Base-by-base conservation (phyloP, 2,797 vertebrate species). In the Coracias cyanogaster region DNA sequence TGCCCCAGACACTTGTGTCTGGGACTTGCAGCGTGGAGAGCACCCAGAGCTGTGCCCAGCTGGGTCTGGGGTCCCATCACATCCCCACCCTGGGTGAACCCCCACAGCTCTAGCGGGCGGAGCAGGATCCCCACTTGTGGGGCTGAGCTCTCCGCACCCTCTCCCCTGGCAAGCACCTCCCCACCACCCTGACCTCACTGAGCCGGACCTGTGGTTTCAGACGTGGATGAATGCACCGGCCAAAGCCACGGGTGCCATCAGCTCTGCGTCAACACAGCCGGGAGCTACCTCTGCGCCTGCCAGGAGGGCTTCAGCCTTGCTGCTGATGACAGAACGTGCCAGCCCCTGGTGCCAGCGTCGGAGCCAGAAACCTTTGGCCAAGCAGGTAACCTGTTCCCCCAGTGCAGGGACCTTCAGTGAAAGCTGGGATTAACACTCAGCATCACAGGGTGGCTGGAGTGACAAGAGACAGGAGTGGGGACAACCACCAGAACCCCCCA, bases 221-320 rank as follows among this genome's bases (percentile, higher is more conserved):
- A 99, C 2, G 97, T 99, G 96, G 98, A 99, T 1, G 99, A 99
- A 74, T 99, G 99, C 21, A 19, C 90, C 22, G 18, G 90, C 1
- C 97, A 97, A 82, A 87, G 54, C 80, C 98, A 97, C 2, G 73
- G 89, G 3, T 99, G 99, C 67, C 15, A 97, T 35, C 99, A 99
- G 92, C 89, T 71, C 93, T 99, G 99, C 24, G 14, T 98, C 93
- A 99, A 99, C 98, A 98, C 98, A 0, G 97, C 92, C 0, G 99
- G 99, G 78, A 99, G 99, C 96, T 99, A 98, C 95, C 96, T 17
- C 57, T 99, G 99, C 3, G 80, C 82, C 46, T 99, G 99, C 89
- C 6, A 15, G 43, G 97, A 98, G 0, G 99, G 99, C 78, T 99
- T 98, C 96, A 51, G 49, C 89, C 98, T 98, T 3, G 70, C 96